Evolutionary conservation across 2,797 vertebrate genomes (phyloP), one percentile per base, ranked within the genome.

Genomic region (Arrhamphus sclerolepis): DNA sequence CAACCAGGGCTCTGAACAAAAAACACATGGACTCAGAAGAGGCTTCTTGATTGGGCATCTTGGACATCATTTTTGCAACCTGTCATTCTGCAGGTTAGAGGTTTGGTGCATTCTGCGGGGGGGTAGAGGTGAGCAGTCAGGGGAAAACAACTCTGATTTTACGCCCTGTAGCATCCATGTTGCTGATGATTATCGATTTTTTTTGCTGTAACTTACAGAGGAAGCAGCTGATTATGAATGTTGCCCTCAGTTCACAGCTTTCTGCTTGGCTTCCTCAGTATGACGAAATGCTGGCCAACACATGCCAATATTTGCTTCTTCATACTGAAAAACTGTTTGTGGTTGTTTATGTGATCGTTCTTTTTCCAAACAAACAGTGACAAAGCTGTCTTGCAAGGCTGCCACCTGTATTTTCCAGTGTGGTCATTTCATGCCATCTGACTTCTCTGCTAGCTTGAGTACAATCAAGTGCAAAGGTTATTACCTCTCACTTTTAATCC

Each of bases 1-100:
- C 69, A 46, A 56, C 48, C 64, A n/a, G 38, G 49, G 53, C 53
- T 55, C 42, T 77, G 79, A 84, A 78, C 77, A 84, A 64, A 66
- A 78, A 57, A 81, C 72, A 72, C 75, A 60, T 81, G n/a, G n/a
- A n/a, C n/a, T n/a, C 64, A 40, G 56, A 64, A 38, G 74, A 47
- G 60, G 64, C 69, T 72, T 39, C 72, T 77, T 84, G 80, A 84
- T 84, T 87, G 77, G 81, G 72, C 46, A 62, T 71, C 64, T 1
- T 56, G n/a, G n/a, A n/a, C n/a, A n/a, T n/a, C n/a, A n/a, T 79
- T 82, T 76, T 42, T 60, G 74, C 70, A 66, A 66, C 79, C 78
- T 81, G 70, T 75, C 38, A 61, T 72, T 74, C 70, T n/a, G n/a
- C 78, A 84, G 75, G 84, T 79, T 72, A 49, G 72, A 70, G 74